Evolutionary conservation across 2,888 invertebrate species (phyloP).

Genomic region (Lasioglossum malachurum): DNA sequence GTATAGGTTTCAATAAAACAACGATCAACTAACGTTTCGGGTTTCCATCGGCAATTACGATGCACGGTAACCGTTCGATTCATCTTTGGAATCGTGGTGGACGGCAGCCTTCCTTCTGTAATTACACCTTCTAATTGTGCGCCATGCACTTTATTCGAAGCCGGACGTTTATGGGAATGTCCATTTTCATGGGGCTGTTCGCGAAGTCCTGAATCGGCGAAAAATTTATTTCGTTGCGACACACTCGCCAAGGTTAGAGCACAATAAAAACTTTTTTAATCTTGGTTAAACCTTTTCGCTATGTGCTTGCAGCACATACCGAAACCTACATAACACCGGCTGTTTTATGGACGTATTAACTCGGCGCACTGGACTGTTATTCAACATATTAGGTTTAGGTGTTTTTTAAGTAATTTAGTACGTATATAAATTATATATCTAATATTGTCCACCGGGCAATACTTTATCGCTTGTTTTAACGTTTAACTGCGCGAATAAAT

Average conservation of each 20-base stretch:
- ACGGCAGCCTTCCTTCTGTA: not conserved
- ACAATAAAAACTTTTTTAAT: conserved; percentile 2
- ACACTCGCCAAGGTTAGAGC: not conserved
- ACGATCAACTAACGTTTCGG: not conserved
- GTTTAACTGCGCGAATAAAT: not conserved
- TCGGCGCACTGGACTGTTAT: not conserved
- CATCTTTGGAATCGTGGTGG: not conserved
- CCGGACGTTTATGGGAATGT: not conserved
- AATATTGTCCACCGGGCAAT: not conserved
- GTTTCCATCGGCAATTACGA: not conserved
- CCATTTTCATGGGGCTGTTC: not conserved
- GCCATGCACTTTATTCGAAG: not conserved
- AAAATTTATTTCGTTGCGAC: conserved; percentile 3
- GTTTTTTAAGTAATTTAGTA: conserved; percentile 1
- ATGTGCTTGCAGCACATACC: not conserved
- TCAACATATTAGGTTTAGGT: conserved; percentile 2
- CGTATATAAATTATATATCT: not conserved
- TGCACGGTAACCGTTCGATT: not conserved
- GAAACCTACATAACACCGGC: not conserved
- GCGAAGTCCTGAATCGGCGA: not conserved
- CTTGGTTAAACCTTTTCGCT: not conserved
- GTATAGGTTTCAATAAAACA: not conserved
- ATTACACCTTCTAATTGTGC: not conserved
- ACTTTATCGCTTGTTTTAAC: not conserved
- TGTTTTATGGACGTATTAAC: not conserved